Conservation (phyloP, 2,888 invertebrate species). For the Leptopterna dolabrata region DNA sequence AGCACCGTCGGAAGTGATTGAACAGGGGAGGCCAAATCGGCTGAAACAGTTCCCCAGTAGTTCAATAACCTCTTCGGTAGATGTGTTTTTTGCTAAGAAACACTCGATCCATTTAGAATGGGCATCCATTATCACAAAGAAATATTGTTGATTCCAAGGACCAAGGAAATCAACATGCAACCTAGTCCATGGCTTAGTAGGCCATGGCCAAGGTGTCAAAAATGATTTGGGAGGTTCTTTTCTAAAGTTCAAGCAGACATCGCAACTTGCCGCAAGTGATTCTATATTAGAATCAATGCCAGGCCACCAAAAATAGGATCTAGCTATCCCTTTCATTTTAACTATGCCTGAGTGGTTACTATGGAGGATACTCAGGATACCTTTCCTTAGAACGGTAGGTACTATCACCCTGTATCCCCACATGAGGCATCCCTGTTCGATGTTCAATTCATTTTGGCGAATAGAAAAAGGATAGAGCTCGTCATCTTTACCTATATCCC, state of each 20-base stretch:
- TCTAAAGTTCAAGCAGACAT: slow-evolving; percentile 13
- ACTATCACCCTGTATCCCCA: slow-evolving; percentile 51
- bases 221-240: too few relatives aligned
- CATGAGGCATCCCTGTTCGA: slow-evolving; percentile 23
- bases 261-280: neutral
- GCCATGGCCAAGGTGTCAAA: too few relatives aligned
- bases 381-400: neutral
- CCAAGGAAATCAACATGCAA: too few relatives aligned
- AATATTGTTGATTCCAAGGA: too few relatives aligned
- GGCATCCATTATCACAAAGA: too few relatives aligned
- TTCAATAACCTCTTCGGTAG: too few relatives aligned
- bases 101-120: too few relatives aligned
- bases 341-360: slow-evolving; percentile 57
- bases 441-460: neutral
- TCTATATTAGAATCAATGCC: neutral
- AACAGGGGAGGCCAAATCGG: too few relatives aligned
- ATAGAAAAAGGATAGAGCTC: neutral
- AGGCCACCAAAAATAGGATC: neutral
- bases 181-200: too few relatives aligned
- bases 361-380: slow-evolving; percentile 42
- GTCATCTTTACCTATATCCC: too few relatives aligned
- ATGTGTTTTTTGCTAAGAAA: neutral
- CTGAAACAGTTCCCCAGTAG: too few relatives aligned
- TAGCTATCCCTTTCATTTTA: slow-evolving; percentile 16
- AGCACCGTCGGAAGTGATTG: too few relatives aligned